Evolutionary conservation across 2,888 invertebrate genomes (phyloP), one percentile per base, ranked within the genome.

Genomic region (Sisyra terminalis): DNA sequence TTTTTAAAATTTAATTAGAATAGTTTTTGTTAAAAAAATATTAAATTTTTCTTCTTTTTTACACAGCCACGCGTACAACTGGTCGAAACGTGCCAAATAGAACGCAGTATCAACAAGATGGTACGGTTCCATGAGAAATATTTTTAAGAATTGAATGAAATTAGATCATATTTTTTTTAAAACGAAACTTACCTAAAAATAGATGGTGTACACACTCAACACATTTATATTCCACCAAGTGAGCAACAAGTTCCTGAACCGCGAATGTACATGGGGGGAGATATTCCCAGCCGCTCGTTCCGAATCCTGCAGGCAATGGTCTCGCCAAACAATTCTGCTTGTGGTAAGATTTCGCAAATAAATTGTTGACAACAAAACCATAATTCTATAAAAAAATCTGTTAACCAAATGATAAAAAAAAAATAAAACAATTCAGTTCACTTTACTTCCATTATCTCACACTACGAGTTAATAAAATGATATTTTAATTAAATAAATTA

Each of bases 211-310:
- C 52, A 53, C 47, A 51, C 53, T 44, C 56, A 58, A 51, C 54
- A 56, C 50, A 32, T 53, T 3, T 69, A 66, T 51, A 51, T 78
- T 44, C 78, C 75, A 48, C 71, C 78, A 38, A 78, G 78, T 55
- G 73, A 78, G 57, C 75, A 75, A 52, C 75, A 75, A 52, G 63
- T 61, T 46, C 75, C 68, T 42, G 79, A 79, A 56, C 78, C 79
- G 38, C 75, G 73, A 56, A 78, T 75, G 55, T 81, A 81, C 55
- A 78, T 72, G 53, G 85, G 85, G 43, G 75, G 79, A 54, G 74
- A 78, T 49, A 86, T 86, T 59, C 86, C 86, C 42, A 83, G 83
- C 49, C 71, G 80, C 58, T 80, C 83, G 32, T 86, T 86, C 63
- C 77, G 75, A 60, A 76, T 81, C 56, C 63, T 86, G 44, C 84